phyloP scores from a whole-genome alignment of 2,797 vertebrate genomes.

The Myiothlypis coronata region DNA sequence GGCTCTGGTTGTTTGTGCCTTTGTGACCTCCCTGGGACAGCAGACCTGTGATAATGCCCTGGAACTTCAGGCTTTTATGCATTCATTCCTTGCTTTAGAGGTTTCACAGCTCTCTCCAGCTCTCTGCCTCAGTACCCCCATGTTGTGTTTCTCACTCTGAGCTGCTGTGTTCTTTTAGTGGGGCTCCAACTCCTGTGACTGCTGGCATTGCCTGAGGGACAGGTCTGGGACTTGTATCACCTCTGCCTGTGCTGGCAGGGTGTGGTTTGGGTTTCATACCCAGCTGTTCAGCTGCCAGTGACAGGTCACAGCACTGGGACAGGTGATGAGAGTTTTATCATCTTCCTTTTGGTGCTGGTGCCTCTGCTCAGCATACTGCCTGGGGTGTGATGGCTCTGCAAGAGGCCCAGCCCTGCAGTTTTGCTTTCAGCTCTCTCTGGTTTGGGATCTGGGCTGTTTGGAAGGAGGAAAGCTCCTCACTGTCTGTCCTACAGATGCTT shows the following conservation, averaged over 20 bases:
- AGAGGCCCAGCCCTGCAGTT: not conserved
- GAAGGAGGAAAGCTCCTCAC: not conserved
- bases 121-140: not conserved
- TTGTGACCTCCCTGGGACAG: not conserved
- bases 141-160: not conserved
- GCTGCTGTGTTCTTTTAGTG: not conserved
- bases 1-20: not conserved
- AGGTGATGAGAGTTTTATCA: accelerated
- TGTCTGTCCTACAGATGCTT: not conserved
- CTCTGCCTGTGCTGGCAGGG: not conserved
- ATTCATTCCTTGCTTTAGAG: not conserved
- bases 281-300: not conserved
- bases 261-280: not conserved
- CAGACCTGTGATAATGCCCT: not conserved
- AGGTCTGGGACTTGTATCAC: not conserved
- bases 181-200: not conserved
- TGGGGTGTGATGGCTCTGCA: accelerated
- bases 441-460: not conserved
- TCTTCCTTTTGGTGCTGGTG: accelerated
- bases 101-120: not conserved
- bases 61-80: not conserved
- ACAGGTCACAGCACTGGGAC: accelerated
- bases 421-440: not conserved
- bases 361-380: not conserved
- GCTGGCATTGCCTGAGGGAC: not conserved